Evolutionary conservation across 2,888 invertebrate genomes (phyloP), one percentile per base, ranked within the genome.

Genomic region (Hydrotaea diabolus): DNA sequence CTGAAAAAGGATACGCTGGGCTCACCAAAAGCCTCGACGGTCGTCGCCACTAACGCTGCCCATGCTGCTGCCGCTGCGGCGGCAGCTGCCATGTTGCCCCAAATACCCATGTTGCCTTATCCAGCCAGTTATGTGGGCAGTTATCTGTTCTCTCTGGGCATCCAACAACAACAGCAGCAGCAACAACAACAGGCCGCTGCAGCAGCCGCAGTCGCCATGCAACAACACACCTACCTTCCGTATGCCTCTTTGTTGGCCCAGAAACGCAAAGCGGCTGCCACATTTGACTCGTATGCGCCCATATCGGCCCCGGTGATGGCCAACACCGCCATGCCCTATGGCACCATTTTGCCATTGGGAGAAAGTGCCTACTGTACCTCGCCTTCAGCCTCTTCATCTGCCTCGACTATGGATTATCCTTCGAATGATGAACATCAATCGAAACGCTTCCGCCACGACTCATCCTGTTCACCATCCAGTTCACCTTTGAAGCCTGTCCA

Each of bases 121-220:
- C 94, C 95, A 46, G 94, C 94, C 0, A 94, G 94, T 82, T 95
- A 94, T 88, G 93, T 95, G 77, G 93, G 93, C 88, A 95, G 94
- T 88, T 95, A 95, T 86, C 91, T 95, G 21, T 94, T 95, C 83
- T 94, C 94, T 9, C 91, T 95, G 80, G 94, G 95, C 80, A 93
- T 95, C 43, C 95, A 95, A 77, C 95, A 94, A 75, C 94, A 94
- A 59, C 92, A 90, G 46, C 91, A 90, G 26, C 89, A 88, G 46
- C 88, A 88, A 62, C 88, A 87, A 72, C 94, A 94, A 64, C 91
- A 88, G 11, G 76, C 91, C 88, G 55, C 89, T 87, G 76, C 88
- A 86, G 76, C 87, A 75, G 85, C 89, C 85, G 74, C 87, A 62
- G 86, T 88, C 55, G 86, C 89, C 85, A 55, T 83, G 11, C 87